phyloP scores from a whole-genome alignment of 1,140 invertebrate species.

The Papilio machaon region DNA sequence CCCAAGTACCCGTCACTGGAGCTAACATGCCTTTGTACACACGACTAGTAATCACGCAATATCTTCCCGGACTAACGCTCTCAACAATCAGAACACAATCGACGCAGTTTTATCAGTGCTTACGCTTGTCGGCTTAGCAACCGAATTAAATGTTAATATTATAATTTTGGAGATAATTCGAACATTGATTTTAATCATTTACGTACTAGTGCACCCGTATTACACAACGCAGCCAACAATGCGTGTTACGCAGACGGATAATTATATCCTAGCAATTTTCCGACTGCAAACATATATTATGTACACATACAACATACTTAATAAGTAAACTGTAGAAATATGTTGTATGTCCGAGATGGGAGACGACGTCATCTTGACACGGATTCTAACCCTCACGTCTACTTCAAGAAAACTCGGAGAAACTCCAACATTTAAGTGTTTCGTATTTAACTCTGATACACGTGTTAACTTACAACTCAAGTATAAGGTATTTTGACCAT shows the following conservation, averaged over 20 bases:
- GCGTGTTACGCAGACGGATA: background rate
- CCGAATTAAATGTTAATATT: background rate
- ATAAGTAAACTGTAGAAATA: no score
- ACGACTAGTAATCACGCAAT: background rate
- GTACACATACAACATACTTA: no score
- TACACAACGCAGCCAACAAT: background rate
- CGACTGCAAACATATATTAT: no score
- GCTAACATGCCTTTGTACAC: background rate
- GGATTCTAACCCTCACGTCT: slow-evolving; percentile 8
- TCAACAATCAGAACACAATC: background rate
- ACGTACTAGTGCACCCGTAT: background rate
- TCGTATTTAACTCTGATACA: slow-evolving; percentile 1
- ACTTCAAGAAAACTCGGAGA: slow-evolving; percentile 15
- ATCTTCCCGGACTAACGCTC: slow-evolving; percentile 1
- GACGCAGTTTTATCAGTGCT: background rate
- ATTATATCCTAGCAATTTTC: no score
- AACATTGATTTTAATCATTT: background rate
- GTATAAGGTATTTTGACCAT: background rate
- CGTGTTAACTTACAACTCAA: background rate
- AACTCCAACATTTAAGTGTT: background rate
- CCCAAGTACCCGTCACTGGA: slow-evolving; percentile 6
- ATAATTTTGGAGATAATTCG: background rate
- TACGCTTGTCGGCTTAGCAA: slow-evolving; percentile 1
- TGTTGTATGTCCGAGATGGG: background rate
- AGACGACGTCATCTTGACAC: slow-evolving; percentile 23